Percentiles rank a stretch among this genome's conserved stretches.
Conservation (phyloP, 1,140 invertebrate genomes). For the Sitophilus oryzae region DNA sequence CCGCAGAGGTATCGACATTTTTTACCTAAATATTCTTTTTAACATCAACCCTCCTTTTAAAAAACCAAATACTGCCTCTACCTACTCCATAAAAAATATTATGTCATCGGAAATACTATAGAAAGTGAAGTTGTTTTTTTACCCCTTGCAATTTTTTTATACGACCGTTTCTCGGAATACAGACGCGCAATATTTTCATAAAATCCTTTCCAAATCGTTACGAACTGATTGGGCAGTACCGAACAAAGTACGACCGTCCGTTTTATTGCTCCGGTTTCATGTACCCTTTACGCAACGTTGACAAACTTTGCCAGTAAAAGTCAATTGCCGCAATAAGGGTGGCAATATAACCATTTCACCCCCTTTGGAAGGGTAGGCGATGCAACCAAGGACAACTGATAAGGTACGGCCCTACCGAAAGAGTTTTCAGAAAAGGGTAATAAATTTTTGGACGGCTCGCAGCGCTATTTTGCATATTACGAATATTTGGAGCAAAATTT, state of each 20-base stretch:
- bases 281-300: slow-evolving; percentile 9
- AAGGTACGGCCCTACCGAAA: background rate
- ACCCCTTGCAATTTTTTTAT: background rate
- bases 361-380: slow-evolving; percentile 1
- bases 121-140: too few species aligned
- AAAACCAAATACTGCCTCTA: too few species aligned
- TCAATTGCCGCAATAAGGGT: slow-evolving; percentile 9
- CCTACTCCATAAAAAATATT: too few species aligned
- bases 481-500: slow-evolving; percentile 9
- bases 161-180: background rate
- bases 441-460: background rate
- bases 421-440: slow-evolving; percentile 7
- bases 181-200: background rate
- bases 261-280: slow-evolving; percentile 9
- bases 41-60: too few species aligned
- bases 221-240: too few species aligned
- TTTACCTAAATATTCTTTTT: too few species aligned
- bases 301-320: slow-evolving; percentile 1
- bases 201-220: slow-evolving; percentile 2
- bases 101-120: too few species aligned
- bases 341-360: slow-evolving; percentile 13
- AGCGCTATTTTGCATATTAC: slow-evolving; percentile 13
- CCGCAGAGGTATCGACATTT: too few species aligned
- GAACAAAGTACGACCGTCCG: too few species aligned
- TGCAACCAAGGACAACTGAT: slow-evolving; percentile 1